phyloP scores from a whole-genome alignment of 1,140 invertebrate genomes.

The Neuroterus valhalla region DNA sequence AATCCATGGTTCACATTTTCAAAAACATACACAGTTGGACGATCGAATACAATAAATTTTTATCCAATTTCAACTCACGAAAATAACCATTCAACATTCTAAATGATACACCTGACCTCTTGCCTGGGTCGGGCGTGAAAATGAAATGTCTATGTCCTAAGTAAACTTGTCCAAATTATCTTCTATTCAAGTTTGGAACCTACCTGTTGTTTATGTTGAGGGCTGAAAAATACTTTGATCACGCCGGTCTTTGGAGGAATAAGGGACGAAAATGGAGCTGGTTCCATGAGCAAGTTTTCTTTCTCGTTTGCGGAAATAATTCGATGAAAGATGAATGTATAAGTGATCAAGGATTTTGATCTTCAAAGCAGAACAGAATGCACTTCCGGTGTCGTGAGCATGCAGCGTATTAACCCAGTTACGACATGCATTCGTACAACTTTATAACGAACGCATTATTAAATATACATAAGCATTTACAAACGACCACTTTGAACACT shows the following conservation, averaged over 20 bases:
- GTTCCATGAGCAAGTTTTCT: too few species aligned
- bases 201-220: background rate
- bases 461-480: slow-evolving; percentile 34
- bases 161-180: background rate
- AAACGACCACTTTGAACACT: slow-evolving; percentile 50
- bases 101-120: background rate
- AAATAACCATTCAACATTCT: too few species aligned
- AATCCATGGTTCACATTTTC: too few species aligned
- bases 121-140: background rate
- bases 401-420: slow-evolving; percentile 59
- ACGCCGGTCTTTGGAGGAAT: background rate
- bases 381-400: slow-evolving; percentile 16
- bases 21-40: too few species aligned
- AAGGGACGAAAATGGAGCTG: too few species aligned
- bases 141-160: background rate
- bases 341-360: background rate
- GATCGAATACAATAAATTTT: too few species aligned
- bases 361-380: background rate
- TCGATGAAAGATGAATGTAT: too few species aligned
- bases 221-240: slow-evolving; percentile 30
- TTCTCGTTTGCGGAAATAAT: too few species aligned
- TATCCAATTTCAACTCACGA: too few species aligned
- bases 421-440: slow-evolving; percentile 56
- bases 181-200: background rate
- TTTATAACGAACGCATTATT: slow-evolving; percentile 54